Evolutionary conservation across 2,113 vertebrate genomes (phyloP).

Genomic region (Semicossyphus pulcher): DNA sequence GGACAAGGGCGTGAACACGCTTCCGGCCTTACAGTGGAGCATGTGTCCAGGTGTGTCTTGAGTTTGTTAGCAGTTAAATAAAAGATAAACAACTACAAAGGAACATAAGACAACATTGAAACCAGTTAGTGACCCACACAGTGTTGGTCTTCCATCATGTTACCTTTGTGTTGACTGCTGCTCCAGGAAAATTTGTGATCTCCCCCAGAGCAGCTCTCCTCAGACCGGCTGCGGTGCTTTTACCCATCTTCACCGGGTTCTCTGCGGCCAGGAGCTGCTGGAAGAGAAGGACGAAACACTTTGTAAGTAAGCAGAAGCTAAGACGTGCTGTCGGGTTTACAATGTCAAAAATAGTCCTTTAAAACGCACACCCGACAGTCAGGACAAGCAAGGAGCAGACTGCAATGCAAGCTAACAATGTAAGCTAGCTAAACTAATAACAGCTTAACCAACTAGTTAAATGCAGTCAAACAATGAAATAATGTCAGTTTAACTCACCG

Average conservation of each 20-base stretch:
- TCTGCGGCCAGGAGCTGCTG: constrained; percentile 47
- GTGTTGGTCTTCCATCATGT: too few relatives aligned
- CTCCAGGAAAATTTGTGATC: constrained; percentile 71
- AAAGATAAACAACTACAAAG: too few relatives aligned
- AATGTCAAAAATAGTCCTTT: neutral
- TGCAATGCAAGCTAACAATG: accelerated
- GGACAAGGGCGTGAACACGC: too few relatives aligned
- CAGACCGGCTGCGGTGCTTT: constrained; percentile 32
- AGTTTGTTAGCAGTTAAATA: too few relatives aligned
- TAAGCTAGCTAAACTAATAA: neutral
- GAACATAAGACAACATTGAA: too few relatives aligned
- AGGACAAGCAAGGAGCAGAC: neutral
- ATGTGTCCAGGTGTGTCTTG: too few relatives aligned
- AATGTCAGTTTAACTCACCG: constrained; percentile 15
- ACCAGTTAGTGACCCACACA: too few relatives aligned
- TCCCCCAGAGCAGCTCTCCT: constrained; percentile 78
- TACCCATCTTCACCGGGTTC: constrained; percentile 61
- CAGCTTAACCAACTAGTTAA: too few relatives aligned
- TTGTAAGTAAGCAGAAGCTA: too few relatives aligned
- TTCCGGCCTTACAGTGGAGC: too few relatives aligned
- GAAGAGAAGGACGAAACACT: accelerated
- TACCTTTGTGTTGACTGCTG: constrained; percentile 68
- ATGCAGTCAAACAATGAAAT: neutral
- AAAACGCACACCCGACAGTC: accelerated
- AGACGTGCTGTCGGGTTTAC: too few relatives aligned